phyloP scores from a whole-genome alignment of 1,140 invertebrate species.

The Philaenus spumarius region DNA sequence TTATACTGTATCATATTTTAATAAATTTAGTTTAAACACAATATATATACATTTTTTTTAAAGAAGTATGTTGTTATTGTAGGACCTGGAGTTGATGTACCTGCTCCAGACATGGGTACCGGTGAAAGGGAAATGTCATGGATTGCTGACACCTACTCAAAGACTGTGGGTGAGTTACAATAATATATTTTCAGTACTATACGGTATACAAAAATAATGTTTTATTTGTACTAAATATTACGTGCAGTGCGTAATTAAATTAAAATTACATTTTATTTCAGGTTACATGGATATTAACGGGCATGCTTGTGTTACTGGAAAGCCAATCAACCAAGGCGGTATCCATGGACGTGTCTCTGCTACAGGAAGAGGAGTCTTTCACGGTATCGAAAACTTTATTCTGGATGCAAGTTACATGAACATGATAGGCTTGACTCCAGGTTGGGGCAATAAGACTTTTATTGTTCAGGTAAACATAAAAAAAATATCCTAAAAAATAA shows the following conservation, averaged over 20 bases:
- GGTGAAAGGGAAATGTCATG: constrained; percentile 99
- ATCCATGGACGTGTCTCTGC: constrained; percentile 97
- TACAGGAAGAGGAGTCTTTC: constrained; percentile 95
- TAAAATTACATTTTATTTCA: constrained; percentile 34
- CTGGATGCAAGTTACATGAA: constrained; percentile 96
- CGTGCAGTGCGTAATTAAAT: too few species aligned
- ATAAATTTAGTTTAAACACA: too few species aligned
- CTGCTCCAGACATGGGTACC: constrained; percentile 97
- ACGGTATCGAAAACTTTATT: constrained; percentile 96
- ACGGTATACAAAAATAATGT: background rate
- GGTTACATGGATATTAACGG: constrained; percentile 91
- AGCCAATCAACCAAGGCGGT: constrained; percentile 89
- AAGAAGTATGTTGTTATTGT: too few species aligned
- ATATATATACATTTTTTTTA: too few species aligned
- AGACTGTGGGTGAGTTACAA: constrained; percentile 75
- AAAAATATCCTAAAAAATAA: too few species aligned
- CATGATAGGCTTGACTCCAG: constrained; percentile 87
- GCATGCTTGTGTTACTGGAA: constrained; percentile 98
- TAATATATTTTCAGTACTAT: too few species aligned
- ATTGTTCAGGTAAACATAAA: constrained; percentile 84
- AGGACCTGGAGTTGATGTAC: constrained; percentile 95
- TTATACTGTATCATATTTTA: too few species aligned
- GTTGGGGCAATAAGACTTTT: constrained; percentile 95
- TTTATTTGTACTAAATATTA: too few species aligned
- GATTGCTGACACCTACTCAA: constrained; percentile 98